phyloP scores from a whole-genome alignment of 2,113 vertebrate species.

The Burhinus oedicnemus region DNA sequence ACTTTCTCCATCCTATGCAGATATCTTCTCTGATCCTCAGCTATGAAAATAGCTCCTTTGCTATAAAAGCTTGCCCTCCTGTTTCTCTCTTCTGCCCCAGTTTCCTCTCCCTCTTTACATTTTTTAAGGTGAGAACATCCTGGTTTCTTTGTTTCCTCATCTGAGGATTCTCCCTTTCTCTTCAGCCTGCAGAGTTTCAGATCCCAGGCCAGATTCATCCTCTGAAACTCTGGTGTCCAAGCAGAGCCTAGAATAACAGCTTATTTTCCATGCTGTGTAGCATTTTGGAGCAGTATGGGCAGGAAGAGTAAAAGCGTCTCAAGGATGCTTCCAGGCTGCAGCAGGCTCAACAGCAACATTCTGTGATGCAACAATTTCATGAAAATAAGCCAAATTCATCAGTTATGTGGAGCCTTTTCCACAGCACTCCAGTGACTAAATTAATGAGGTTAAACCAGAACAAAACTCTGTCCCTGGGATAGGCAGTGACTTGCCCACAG shows the following conservation, averaged over 20 bases:
- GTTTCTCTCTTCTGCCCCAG: not conserved
- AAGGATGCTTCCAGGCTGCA: not conserved
- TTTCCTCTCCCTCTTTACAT: not conserved
- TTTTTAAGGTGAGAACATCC: not conserved
- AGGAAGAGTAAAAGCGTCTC: not conserved
- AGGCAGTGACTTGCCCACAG: constrained; percentile 38
- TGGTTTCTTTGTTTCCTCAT: not conserved
- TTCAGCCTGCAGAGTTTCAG: not conserved
- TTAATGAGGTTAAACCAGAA: constrained; percentile 19
- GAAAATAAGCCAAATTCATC: constrained; percentile 14
- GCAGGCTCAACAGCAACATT: not conserved
- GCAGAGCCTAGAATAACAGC: not conserved
- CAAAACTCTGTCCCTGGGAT: constrained; percentile 17
- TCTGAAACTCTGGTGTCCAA: not conserved
- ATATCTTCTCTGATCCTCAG: not conserved
- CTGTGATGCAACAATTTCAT: not conserved
- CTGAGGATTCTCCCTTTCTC: not conserved
- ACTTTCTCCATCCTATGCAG: not conserved
- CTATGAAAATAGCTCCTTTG: not conserved
- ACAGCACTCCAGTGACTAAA: not conserved
- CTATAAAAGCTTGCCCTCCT: not conserved
- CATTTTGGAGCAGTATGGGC: not conserved
- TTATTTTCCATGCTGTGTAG: not conserved
- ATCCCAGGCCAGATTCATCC: not conserved
- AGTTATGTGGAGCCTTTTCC: not conserved